These are phyloP conservation scores for Rhinoraja longicauda DNA, from an alignment of 2,797 vertebrate species.

Conservation along the genomic window DNA sequence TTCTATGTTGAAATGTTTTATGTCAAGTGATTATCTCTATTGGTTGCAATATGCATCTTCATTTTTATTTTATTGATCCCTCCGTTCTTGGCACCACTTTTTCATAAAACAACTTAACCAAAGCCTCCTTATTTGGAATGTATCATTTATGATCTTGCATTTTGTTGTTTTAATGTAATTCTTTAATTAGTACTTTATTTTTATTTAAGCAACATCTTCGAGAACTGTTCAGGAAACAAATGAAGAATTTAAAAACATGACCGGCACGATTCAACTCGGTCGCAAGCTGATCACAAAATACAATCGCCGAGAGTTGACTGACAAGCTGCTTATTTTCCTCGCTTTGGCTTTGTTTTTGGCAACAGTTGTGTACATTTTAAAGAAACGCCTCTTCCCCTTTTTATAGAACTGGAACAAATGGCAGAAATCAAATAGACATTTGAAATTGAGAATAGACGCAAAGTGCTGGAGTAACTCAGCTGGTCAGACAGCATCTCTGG, in stretches of 20 bases:
- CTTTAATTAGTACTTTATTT: conserved; percentile 36
- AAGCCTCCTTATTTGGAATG: not conserved
- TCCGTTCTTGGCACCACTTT: not conserved
- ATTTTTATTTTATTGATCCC: not conserved
- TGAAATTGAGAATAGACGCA: not conserved
- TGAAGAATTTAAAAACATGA: conserved; percentile 96
- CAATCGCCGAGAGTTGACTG: conserved; percentile 87
- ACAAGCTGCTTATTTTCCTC: conserved; percentile 93
- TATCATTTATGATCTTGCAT: not conserved
- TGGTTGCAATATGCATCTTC: not conserved
- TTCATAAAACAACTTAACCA: not conserved
- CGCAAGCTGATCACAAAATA: conserved; percentile 96
- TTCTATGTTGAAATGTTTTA: not conserved
- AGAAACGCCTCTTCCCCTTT: conserved; percentile 92
- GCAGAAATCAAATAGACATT: not conserved
- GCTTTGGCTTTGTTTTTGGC: conserved; percentile 87
- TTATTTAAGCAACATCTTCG: conserved; percentile 73
- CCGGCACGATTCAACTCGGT: conserved; percentile 88
- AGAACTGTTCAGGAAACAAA: conserved; percentile 84
- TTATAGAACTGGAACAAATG: conserved; percentile 52
- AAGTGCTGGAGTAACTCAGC: no score
- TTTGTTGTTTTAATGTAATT: not conserved
- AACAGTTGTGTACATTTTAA: conserved; percentile 89
- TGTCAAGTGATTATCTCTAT: not conserved
- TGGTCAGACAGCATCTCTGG: no score